phyloP scores from a whole-genome alignment of 2,888 invertebrate genomes.

The Chrysopilus asiliformis region DNA sequence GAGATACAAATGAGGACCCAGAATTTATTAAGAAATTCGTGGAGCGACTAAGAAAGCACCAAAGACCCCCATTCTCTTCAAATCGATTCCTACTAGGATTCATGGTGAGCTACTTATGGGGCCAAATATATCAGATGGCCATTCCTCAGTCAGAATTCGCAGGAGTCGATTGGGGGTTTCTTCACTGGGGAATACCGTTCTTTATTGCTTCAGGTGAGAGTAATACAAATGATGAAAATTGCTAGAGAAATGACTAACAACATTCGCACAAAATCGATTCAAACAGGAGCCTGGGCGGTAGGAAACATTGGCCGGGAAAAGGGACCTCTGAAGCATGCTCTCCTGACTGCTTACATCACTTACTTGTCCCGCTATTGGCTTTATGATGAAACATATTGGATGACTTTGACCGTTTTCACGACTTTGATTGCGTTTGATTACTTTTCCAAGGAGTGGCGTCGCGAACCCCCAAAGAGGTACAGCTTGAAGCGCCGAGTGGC shows the following conservation, averaged over 20 bases:
- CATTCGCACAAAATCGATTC: not conserved
- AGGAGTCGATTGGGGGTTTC: constrained; percentile 55
- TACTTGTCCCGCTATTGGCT: constrained; percentile 59
- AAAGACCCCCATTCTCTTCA: constrained; percentile 71
- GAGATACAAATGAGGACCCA: constrained; percentile 64
- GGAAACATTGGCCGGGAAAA: constrained; percentile 80
- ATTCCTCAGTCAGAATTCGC: constrained; percentile 61
- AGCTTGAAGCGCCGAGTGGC: constrained; percentile 40
- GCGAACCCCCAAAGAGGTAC: constrained; percentile 43
- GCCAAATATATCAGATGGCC: constrained; percentile 57
- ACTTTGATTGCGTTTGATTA: constrained; percentile 59
- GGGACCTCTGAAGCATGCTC: constrained; percentile 55
- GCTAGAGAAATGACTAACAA: not conserved
- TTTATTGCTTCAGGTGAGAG: constrained; percentile 57
- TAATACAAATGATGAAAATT: no score
- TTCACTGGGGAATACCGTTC: constrained; percentile 60
- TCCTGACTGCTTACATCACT: constrained; percentile 50
- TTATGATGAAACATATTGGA: constrained; percentile 59
- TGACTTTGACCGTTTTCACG: constrained; percentile 50
- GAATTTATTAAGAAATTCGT: constrained; percentile 50
- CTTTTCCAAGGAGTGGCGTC: constrained; percentile 65
- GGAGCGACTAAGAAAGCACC: constrained; percentile 44
- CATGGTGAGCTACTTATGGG: constrained; percentile 68
- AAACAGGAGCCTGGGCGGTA: constrained; percentile 81
- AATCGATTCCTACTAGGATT: constrained; percentile 65